Conservation (phyloP, 2,888 invertebrate genomes). For the Agapetus fuscipes region DNA sequence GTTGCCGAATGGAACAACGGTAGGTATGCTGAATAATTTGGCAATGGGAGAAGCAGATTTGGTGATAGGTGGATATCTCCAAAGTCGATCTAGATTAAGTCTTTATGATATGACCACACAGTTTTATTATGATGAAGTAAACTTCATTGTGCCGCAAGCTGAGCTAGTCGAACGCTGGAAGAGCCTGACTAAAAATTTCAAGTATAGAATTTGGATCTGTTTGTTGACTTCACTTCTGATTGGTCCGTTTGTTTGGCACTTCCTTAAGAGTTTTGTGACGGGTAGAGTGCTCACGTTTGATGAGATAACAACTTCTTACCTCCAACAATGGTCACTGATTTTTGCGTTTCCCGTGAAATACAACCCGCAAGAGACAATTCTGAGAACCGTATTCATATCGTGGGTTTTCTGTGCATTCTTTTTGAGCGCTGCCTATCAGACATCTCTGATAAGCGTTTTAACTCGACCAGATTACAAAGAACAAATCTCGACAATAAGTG, state of each 20-base stretch:
- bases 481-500: slow-evolving; percentile 16
- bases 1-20: slow-evolving; percentile 19
- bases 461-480: slow-evolving; percentile 20
- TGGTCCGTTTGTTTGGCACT: slow-evolving; percentile 7
- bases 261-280: slow-evolving; percentile 1
- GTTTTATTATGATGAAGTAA: slow-evolving; percentile 20
- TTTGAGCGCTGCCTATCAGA: slow-evolving; percentile 19
- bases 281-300: slow-evolving; percentile 8
- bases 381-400: slow-evolving; percentile 15
- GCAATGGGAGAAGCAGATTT: slow-evolving; percentile 20
- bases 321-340: slow-evolving; percentile 10
- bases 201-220: slow-evolving; percentile 12
- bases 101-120: slow-evolving; percentile 19
- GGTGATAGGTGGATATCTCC: slow-evolving; percentile 19
- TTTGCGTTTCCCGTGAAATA: slow-evolving; percentile 11
- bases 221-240: slow-evolving; percentile 6
- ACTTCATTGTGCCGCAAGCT: slow-evolving; percentile 22
- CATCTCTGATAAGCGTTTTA: slow-evolving; percentile 19
- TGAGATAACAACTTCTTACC: slow-evolving; percentile 10
- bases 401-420: slow-evolving; percentile 21
- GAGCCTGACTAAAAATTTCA: slow-evolving; percentile 18
- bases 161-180: slow-evolving; percentile 16
- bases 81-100: slow-evolving; percentile 11
- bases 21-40: slow-evolving; percentile 20
- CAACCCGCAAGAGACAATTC: slow-evolving; percentile 8